phyloP scores from a whole-genome alignment of 1,140 invertebrate species.

The Pseudoatta argentina region DNA sequence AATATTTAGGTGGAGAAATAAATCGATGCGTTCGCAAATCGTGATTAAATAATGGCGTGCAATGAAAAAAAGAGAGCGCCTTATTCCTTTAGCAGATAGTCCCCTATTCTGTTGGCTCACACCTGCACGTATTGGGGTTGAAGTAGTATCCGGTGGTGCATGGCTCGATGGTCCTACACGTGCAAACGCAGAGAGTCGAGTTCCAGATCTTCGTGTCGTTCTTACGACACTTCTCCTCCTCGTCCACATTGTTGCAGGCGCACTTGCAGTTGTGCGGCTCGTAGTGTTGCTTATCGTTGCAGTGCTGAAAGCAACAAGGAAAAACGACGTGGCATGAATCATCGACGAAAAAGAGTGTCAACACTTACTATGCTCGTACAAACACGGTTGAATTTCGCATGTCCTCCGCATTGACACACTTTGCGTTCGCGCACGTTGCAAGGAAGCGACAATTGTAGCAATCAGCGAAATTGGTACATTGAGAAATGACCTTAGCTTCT shows the following conservation, averaged over 20 bases:
- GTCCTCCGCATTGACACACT: constrained; percentile 38
- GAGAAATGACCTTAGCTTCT: constrained; percentile 20
- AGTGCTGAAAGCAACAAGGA: constrained; percentile 85
- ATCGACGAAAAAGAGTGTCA: constrained; percentile 43
- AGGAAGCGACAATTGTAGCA: constrained; percentile 51
- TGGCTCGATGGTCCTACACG: constrained; percentile 86
- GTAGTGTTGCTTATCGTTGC: constrained; percentile 88
- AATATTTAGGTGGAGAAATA: not conserved
- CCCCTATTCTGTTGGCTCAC: constrained; percentile 75
- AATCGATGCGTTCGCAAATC: constrained; percentile 63
- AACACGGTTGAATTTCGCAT: constrained; percentile 19
- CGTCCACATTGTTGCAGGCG: constrained; percentile 88
- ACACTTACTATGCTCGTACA: constrained; percentile 20
- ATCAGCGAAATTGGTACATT: constrained; percentile 39
- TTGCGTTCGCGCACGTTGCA: constrained; percentile 22
- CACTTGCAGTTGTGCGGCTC: constrained; percentile 87
- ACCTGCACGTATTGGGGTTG: constrained; percentile 88
- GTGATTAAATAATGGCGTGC: constrained; percentile 40
- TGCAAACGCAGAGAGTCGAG: constrained; percentile 87
- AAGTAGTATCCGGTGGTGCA: constrained; percentile 89
- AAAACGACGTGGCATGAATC: constrained; percentile 21
- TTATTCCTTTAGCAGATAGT: constrained; percentile 53
- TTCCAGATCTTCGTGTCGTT: constrained; percentile 88
- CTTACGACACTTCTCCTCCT: constrained; percentile 87
- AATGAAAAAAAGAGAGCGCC: constrained; percentile 25